phyloP scores from a whole-genome alignment of 2,113 vertebrate species.

The Pygoscelis adeliae region DNA sequence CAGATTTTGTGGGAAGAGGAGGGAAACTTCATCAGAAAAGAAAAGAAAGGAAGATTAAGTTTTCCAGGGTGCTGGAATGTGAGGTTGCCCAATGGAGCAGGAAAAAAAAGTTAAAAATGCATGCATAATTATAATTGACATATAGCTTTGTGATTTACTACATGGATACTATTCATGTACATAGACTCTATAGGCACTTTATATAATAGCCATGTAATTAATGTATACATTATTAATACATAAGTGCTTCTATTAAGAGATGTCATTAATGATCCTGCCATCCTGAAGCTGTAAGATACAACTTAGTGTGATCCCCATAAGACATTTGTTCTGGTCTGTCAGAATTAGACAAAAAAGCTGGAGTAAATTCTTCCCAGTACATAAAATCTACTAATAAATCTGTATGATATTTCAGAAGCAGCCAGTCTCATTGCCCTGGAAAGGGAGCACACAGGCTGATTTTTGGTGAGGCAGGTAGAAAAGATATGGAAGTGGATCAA shows the following conservation, averaged over 20 bases:
- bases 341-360: background rate
- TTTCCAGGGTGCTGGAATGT: background rate
- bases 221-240: constrained; percentile 61
- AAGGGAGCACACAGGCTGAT: background rate
- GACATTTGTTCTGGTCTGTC: background rate
- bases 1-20: background rate
- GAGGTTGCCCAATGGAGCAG: background rate
- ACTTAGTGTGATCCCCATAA: background rate
- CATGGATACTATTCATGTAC: constrained; percentile 18
- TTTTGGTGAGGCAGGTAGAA: background rate
- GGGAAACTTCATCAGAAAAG: background rate
- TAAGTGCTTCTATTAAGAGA: constrained; percentile 55
- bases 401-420: background rate
- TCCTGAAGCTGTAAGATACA: constrained; percentile 10
- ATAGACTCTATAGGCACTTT: constrained; percentile 60
- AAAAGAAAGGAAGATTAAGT: background rate
- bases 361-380: background rate
- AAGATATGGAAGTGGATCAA: background rate
- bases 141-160: constrained; percentile 57
- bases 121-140: constrained; percentile 50
- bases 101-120: constrained; percentile 25
- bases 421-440: background rate
- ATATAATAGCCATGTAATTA: constrained; percentile 68
- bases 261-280: constrained; percentile 47
- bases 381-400: background rate